These are phyloP conservation scores for Eristalis pertinax DNA, from an alignment of 2,888 invertebrate species.

Conservation along the genomic window DNA sequence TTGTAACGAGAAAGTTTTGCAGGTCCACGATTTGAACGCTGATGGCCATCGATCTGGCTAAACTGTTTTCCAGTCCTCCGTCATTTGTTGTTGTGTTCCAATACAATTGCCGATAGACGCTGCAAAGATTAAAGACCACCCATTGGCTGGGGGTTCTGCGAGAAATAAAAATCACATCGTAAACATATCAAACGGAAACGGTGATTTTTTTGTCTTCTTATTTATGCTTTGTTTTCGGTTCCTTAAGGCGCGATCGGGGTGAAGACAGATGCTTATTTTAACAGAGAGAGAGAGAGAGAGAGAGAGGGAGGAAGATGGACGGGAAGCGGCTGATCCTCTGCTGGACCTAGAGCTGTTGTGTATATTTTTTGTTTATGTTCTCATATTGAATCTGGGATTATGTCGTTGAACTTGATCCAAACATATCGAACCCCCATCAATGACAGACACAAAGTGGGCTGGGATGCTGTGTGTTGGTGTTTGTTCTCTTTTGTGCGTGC, in stretches of 20 bases:
- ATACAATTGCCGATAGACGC: constrained; percentile 40
- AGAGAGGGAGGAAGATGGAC: constrained; percentile 25
- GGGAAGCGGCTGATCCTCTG: constrained; percentile 21
- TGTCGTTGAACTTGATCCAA: constrained; percentile 57
- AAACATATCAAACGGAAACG: constrained; percentile 62
- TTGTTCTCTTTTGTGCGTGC: neutral
- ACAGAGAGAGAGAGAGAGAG: too few species aligned
- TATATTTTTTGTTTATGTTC: constrained; percentile 50
- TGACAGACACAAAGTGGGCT: constrained; percentile 14
- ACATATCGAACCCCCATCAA: constrained; percentile 10
- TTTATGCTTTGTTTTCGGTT: neutral
- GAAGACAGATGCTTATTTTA: constrained; percentile 9
- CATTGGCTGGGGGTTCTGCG: constrained; percentile 41
- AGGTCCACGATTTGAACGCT: constrained; percentile 26
- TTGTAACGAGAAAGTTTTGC: constrained; percentile 67
- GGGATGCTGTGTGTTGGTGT: neutral
- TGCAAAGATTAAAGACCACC: constrained; percentile 46
- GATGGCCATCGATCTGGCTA: constrained; percentile 61
- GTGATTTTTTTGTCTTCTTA: neutral
- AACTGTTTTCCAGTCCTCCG: constrained; percentile 35
- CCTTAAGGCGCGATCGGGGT: neutral
- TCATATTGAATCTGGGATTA: constrained; percentile 35
- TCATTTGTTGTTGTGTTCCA: constrained; percentile 23
- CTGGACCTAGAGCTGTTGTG: neutral
- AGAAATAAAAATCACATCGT: constrained; percentile 67